phyloP scores from a whole-genome alignment of 2,113 vertebrate genomes.

The Lampris megalopsis region DNA sequence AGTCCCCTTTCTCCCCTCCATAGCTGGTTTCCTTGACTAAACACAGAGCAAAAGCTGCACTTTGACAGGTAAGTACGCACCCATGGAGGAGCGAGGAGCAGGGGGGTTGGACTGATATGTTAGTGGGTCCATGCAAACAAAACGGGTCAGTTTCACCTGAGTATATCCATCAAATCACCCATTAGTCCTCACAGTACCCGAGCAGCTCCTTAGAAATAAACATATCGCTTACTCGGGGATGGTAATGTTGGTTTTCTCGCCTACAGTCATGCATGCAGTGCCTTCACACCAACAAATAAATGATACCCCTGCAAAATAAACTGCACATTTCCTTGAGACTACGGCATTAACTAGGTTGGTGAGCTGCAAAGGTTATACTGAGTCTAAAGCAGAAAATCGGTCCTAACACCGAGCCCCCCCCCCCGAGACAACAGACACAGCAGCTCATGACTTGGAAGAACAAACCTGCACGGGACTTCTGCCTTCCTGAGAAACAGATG shows the following conservation, averaged over 20 bases:
- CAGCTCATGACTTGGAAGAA: constrained; percentile 65
- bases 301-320: not conserved
- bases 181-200: constrained; percentile 27
- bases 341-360: not conserved
- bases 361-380: constrained; percentile 2
- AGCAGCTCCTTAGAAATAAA: constrained; percentile 39
- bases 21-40: not conserved
- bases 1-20: constrained; percentile 4
- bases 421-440: constrained; percentile 48
- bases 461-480: constrained; percentile 83
- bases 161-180: constrained; percentile 65
- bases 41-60: not conserved
- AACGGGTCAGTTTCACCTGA: constrained; percentile 48
- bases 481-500: constrained; percentile 80
- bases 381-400: constrained; percentile 7
- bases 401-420: not conserved
- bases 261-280: constrained; percentile 44
- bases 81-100: constrained; percentile 26
- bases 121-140: constrained; percentile 40
- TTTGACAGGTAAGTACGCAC: constrained; percentile 25
- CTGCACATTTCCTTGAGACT: not conserved
- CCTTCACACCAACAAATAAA: not conserved
- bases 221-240: constrained; percentile 21
- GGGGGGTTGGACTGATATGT: constrained; percentile 2
- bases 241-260: constrained; percentile 3